Percentiles rank a stretch among this genome's conserved stretches.
Conservation (phyloP, 2,888 invertebrate species). For the Campoletis raptor region DNA sequence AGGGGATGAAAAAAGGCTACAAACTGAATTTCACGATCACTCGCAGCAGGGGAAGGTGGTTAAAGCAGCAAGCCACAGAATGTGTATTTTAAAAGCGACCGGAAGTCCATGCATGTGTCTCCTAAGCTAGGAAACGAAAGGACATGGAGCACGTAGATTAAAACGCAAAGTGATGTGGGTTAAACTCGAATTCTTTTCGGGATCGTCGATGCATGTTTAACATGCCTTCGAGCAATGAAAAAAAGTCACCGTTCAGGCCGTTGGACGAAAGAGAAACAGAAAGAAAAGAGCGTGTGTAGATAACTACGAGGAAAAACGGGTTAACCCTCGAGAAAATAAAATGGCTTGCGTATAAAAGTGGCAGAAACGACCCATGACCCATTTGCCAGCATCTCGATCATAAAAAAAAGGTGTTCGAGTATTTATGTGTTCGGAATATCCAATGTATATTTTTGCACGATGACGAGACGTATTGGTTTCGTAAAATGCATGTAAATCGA, state of each 20-base stretch:
- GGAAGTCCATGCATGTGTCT: background rate
- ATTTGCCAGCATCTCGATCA: constrained; percentile 19
- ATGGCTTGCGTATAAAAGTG: constrained; percentile 16
- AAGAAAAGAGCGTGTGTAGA: constrained; percentile 14
- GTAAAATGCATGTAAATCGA: constrained; percentile 38
- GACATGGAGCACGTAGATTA: background rate
- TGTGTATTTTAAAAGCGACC: constrained; percentile 7
- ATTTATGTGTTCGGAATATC: constrained; percentile 19
- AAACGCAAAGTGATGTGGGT: background rate
- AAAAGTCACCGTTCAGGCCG: background rate
- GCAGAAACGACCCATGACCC: constrained; percentile 9
- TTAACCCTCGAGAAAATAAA: constrained; percentile 20
- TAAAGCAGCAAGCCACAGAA: constrained; percentile 7
- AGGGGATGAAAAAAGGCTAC: background rate
- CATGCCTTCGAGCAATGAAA: background rate
- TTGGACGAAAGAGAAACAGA: background rate
- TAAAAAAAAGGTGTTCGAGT: constrained; percentile 10
- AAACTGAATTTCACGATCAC: constrained; percentile 38
- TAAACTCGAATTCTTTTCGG: constrained; percentile 2
- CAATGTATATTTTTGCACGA: background rate
- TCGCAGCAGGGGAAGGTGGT: background rate
- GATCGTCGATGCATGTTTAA: background rate
- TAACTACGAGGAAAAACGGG: constrained; percentile 34
- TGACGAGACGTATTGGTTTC: constrained; percentile 40
- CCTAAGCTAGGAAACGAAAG: background rate